Base-by-base conservation (phyloP, 35 echinoderm and acorn worm genomes). In the Strongylocentrotus purpuratus region DNA sequence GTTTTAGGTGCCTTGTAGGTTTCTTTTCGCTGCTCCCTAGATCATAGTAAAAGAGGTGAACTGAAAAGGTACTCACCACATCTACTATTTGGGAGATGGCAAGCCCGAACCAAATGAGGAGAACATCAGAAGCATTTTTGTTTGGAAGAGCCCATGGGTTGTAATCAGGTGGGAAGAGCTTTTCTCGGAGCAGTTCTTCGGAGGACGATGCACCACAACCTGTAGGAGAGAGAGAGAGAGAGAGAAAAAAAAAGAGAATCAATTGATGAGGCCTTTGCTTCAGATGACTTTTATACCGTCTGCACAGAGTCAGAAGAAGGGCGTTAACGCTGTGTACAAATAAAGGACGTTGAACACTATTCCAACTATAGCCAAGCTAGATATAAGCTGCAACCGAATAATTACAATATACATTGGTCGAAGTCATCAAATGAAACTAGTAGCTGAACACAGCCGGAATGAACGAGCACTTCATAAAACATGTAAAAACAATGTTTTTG, bases 31-130 rank as follows among this genome's bases (percentile, higher is more conserved):
- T 20, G n/a, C 70, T 20, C 15, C 70, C 70, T 85, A 31, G n/a
- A 31, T 20, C 15, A 85, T 17, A 85, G 70, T 1, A 31, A 0
- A 85, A 85, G n/a, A 85, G 70, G 70, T 41, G 52, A 8, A 28
- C 5, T 78, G 28, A 78, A 78, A 0, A 78, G 0, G 0, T 50
- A 58, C 96, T 96, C 94, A 96, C 96, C 96, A 96, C 96, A 88
- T 96, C 96, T 12, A 96, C 58, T 33, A 96, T 96, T 71, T 96
- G 96, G 1, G 96, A 96, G 78, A 96, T 94, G 17, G 96, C 96
- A 18, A 96, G 93, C n/a, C 96, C 94, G 55, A 96, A 96, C 22
- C 58, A 87, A 46, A 96, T 96, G 31, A 95, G 61, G 31, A 96
- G 86, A 46, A 48, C 78, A 50, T 96, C 92, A 45, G 78, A 45